Percentiles rank a stretch among this genome's conserved stretches.
Conservation (phyloP, 2,888 invertebrate species). For the Hirudinaria manillensis region DNA sequence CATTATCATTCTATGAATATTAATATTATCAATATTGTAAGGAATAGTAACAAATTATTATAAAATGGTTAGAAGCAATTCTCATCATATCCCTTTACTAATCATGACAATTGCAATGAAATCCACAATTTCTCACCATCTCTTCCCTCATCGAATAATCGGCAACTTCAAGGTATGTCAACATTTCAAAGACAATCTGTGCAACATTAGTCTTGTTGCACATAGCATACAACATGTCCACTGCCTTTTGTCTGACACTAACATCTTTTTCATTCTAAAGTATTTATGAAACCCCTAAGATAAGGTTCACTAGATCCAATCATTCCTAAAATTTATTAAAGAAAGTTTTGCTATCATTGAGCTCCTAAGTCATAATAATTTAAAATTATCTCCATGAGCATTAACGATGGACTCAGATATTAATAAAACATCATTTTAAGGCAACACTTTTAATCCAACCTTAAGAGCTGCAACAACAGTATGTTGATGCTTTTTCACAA, state of each 20-base stretch:
- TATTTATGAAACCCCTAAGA: not conserved
- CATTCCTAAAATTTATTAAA: not conserved
- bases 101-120: slow-evolving; percentile 2
- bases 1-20: not conserved
- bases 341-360: too few species aligned
- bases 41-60: not conserved
- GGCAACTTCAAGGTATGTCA: slow-evolving; percentile 95
- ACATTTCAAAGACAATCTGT: slow-evolving; percentile 98
- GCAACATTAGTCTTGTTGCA: slow-evolving; percentile 98
- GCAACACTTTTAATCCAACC: slow-evolving; percentile 50
- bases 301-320: not conserved
- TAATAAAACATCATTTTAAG: too few species aligned
- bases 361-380: too few species aligned
- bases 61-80: not conserved
- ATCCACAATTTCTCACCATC: slow-evolving; percentile 65
- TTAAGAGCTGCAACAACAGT: slow-evolving; percentile 97
- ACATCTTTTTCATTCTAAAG: slow-evolving; percentile 89
- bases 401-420: too few species aligned
- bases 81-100: not conserved
- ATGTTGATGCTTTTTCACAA: slow-evolving; percentile 98
- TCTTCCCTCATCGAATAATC: slow-evolving; percentile 99
- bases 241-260: slow-evolving; percentile 92
- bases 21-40: not conserved
- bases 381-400: too few species aligned
- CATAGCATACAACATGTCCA: slow-evolving; percentile 97